These are phyloP conservation scores for Todiramphus chloris DNA, from an alignment of 2,113 vertebrate genomes.

Conservation along the genomic window DNA sequence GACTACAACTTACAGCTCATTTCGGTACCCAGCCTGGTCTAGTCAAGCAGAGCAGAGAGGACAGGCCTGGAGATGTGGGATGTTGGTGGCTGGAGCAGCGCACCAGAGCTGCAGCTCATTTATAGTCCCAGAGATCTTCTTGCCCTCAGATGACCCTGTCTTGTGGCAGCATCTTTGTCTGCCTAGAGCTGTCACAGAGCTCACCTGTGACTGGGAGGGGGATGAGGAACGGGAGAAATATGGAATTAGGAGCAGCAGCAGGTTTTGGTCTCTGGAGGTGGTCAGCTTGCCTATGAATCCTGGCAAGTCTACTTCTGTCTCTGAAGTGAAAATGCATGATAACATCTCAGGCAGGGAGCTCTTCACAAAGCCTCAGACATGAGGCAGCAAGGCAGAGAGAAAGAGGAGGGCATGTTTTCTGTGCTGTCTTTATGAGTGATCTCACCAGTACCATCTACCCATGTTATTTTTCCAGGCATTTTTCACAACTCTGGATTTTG, in stretches of 20 bases:
- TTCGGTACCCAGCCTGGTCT: background rate
- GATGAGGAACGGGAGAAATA: background rate
- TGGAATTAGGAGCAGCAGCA: accelerated
- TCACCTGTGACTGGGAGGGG: background rate
- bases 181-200: background rate
- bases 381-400: background rate
- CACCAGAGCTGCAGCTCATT: background rate
- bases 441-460: background rate
- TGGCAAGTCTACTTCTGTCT: background rate
- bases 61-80: background rate
- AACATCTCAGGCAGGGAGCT: background rate
- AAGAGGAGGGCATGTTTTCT: background rate
- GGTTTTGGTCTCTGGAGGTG: background rate
- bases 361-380: background rate
- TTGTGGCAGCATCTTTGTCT: background rate
- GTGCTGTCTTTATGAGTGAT: background rate
- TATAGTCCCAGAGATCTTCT: background rate
- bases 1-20: background rate
- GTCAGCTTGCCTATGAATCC: background rate
- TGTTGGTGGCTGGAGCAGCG: background rate
- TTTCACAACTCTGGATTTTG: background rate
- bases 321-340: background rate
- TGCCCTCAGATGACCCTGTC: background rate
- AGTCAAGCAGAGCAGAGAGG: background rate
- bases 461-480: background rate